Evolutionary conservation across 1,140 invertebrate genomes (phyloP).

Genomic region (Steinernema feltiae): DNA sequence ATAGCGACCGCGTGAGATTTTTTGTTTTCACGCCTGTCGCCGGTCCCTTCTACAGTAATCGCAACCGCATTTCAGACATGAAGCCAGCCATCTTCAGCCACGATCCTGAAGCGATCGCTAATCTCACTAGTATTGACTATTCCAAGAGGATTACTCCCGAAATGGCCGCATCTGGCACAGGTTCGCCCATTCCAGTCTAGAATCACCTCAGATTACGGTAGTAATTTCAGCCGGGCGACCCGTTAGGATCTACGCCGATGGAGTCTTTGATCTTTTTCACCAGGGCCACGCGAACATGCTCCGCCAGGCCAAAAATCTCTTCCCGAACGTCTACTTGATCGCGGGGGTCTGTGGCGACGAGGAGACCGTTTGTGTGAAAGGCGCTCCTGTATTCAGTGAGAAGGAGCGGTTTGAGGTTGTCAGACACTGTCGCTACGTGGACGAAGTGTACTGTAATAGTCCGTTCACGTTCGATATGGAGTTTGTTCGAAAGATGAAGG

Average conservation of each 20-base stretch:
- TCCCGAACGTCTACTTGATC: slow-evolving; percentile 79
- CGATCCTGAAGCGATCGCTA: too few relatives aligned
- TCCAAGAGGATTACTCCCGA: too few relatives aligned
- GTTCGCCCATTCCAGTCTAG: too few relatives aligned
- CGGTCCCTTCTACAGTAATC: too few relatives aligned
- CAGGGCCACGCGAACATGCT: slow-evolving; percentile 94
- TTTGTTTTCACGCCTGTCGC: too few relatives aligned
- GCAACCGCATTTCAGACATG: too few relatives aligned
- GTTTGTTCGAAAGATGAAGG: neutral
- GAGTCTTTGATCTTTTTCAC: slow-evolving; percentile 62
- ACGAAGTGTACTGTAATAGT: slow-evolving; percentile 88
- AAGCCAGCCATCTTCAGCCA: too few relatives aligned
- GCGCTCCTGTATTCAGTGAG: slow-evolving; percentile 94
- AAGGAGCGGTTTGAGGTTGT: slow-evolving; percentile 81
- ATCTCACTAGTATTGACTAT: too few relatives aligned
- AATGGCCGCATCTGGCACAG: too few relatives aligned
- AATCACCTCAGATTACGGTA: too few relatives aligned
- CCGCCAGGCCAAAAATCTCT: slow-evolving; percentile 93
- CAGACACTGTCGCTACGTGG: slow-evolving; percentile 95
- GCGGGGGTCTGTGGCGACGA: slow-evolving; percentile 91
- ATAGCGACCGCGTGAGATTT: too few relatives aligned
- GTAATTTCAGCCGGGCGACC: neutral
- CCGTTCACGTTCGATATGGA: slow-evolving; percentile 69
- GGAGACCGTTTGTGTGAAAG: slow-evolving; percentile 78
- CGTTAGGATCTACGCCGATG: neutral